phyloP scores from a whole-genome alignment of 2,113 vertebrate species.

The Cariama cristata region DNA sequence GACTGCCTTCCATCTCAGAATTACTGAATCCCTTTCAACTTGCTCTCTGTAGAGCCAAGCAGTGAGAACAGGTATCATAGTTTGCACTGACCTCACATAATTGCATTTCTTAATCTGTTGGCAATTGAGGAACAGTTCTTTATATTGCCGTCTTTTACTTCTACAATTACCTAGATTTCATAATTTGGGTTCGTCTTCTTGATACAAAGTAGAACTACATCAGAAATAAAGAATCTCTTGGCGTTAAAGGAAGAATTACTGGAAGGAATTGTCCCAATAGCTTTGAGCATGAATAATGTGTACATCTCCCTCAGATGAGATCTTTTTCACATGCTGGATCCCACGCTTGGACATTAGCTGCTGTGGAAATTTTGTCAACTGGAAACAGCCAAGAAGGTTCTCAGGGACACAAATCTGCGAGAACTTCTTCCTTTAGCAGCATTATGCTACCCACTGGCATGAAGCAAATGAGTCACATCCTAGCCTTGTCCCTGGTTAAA shows the following conservation, averaged over 20 bases:
- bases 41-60: background rate
- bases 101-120: background rate
- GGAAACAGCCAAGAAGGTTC: slow-evolving; percentile 43
- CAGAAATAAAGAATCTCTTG: background rate
- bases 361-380: slow-evolving; percentile 51
- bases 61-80: background rate
- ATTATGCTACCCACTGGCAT: slow-evolving; percentile 36
- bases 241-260: background rate
- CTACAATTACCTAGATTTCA: background rate
- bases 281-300: background rate
- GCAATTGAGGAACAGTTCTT: background rate
- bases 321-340: background rate
- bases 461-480: slow-evolving; percentile 64
- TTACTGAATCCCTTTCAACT: background rate
- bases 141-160: background rate
- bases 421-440: slow-evolving; percentile 31
- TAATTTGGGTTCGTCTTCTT: background rate
- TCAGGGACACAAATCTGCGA: slow-evolving; percentile 50
- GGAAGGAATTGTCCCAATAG: background rate
- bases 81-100: background rate
- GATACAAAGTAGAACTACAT: background rate
- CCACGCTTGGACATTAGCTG: background rate
- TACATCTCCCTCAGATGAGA: background rate
- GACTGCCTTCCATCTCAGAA: background rate
- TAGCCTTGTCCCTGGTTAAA: slow-evolving; percentile 55